Base-by-base conservation (phyloP, 2,888 invertebrate genomes). In the Aphodius granarius region DNA sequence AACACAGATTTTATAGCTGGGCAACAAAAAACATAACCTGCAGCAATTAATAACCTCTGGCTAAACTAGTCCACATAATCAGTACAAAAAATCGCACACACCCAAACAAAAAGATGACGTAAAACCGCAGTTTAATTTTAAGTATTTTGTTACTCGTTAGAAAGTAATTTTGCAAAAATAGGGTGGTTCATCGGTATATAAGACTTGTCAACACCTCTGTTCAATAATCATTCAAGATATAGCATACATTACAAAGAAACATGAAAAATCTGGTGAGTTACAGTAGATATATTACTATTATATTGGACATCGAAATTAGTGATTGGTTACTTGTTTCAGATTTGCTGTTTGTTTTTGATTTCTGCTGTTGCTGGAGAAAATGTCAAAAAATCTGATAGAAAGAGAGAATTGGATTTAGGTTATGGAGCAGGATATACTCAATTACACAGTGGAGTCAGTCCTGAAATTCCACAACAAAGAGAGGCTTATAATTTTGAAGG, bases 361-460 rank as follows among this genome's bases (percentile, higher is more conserved):
- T 63, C 75, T 63, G 75, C 75, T 4, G 70, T 63, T 17, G 21
- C 15, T n/a, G 75, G 73, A 15, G 64, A 75, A 73, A 62, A 66
- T 3, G 73, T 23, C 19, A 75, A 75, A 19, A 43, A 43, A 43
- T 43, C 43, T 43, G 64, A 17, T 19, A 73, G 21, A 21, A 75
- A 75, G 5, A 15, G 75, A 19, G 75, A 73, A 15, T 43, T 73
- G 3, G 70, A 22, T 21, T 21, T 73, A 13, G 75, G 75, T 9
- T 75, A 75, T 63, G 75, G 75, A n/a, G 22, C 71, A 17, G 75
- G 75, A 20, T 17, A 15, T 16, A 3, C 23, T 13, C 21, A 63
- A 23, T 63, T 63, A 15, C 64, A 73, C 22, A 23, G 63, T 18
- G 74, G 63, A 15, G 6, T n/a, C 5, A 19, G 65, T 20, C 15